Evolutionary conservation across 1,140 invertebrate species (phyloP), one percentile per base, ranked within the genome.

Genomic region (Neodiprion virginianus): DNA sequence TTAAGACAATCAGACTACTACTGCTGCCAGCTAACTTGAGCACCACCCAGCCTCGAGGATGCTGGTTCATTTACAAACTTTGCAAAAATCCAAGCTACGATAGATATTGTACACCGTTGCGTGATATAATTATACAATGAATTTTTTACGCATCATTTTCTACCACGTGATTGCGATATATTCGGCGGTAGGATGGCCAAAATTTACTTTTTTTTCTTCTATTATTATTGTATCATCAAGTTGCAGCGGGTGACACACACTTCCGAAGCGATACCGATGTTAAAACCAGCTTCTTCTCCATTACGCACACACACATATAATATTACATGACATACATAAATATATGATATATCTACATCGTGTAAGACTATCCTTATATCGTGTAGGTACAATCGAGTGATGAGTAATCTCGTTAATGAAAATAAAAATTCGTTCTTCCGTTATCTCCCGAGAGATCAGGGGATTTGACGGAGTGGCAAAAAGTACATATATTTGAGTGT

Each of bases 1-100:
- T 87, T 86, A 86, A 85, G 86, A 88, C 87, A 88, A 88, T 88
- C 87, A 88, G 84, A 88, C 82, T 84, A 82, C 85, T 81, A 85
- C 85, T 86, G 83, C 81, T 86, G n/a, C 82, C 82, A 79, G 79
- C 78, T 79, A 84, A 61, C 53, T 61, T 61, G 53, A 61, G 53
- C 11, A 8, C 53, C 53, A 61, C 53, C 53, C 53, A 12, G n/a
- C n/a, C 53, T 61, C 53, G 53, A 61, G 53, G 53, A 61, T 17
- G 53, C 53, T 61, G 53, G 53, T 61, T 61, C n/a, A 4, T 11
- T 12, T 61, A 61, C 53, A 61, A 12, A 8, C 53, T 17, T 61
- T 70, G 10, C 48, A 53, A 66, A 70, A 68, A 73, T 8, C 21
- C 47, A 75, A 49, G 48, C 48, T 67, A 48, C 68, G 67, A 70